Evolutionary conservation across 2,797 vertebrate species (phyloP), one percentile per base, ranked within the genome.

Genomic region (Squalus acanthias): DNA sequence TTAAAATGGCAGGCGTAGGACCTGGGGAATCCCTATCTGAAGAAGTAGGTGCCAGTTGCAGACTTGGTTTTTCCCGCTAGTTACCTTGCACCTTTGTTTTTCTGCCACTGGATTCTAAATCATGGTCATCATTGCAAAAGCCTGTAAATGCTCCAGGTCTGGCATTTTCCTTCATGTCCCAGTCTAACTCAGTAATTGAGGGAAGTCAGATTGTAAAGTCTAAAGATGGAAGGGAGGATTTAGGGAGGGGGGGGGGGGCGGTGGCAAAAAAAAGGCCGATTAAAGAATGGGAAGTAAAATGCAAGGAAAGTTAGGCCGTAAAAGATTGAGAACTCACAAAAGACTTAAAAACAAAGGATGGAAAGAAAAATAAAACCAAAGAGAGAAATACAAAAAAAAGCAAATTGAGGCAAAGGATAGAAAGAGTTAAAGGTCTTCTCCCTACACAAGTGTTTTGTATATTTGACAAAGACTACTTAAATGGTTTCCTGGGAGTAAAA

Each of bases 1-100:
- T 96, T 97, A 97, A 97, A 97, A 97, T 67, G 96, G 33, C 82
- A 96, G 29, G 50, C 29, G 1, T 95, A 57, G 50, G 94, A 53
- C 24, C 94, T 33, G 69, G 70, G 94, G 53, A 74, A 76, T 95
- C 50, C 94, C 13, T 26, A 46, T 33, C 70, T 76, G 46, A 57
- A 76, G 70, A 76, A 72, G 46, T 76, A 95, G 69, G 70, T 95
- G 94, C 94, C 67, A 72, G 33, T n/a, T 9, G 1, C 94, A 95
- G 50, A 33, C 69, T 95, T 72, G 10, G 15, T 76, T 60, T 92
- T 92, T 65, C 89, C 57, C n/a, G 29, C 89, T 39, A 20, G 60
- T n/a, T 95, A 76, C 57, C 50, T 20, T 74, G 69, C 69, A 74
- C 24, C 93, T 95, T 95, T 95, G 50, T 33, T 95, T 65, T 95